phyloP scores from a whole-genome alignment of 2,888 invertebrate species.

The Pediacus dermestoides region DNA sequence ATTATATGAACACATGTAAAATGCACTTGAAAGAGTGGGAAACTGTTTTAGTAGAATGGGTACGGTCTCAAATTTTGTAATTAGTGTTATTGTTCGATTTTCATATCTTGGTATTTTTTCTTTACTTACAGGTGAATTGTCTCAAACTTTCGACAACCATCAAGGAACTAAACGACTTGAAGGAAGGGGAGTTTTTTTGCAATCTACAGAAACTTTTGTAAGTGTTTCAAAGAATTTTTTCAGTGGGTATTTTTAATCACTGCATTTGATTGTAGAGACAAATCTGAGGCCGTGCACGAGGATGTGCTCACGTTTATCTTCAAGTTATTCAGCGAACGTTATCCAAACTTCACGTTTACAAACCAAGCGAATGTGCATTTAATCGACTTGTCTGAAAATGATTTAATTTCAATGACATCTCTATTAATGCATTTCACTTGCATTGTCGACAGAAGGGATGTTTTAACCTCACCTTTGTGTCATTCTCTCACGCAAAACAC shows the following conservation, averaged over 20 bases:
- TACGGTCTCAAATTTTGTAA: constrained; percentile 21
- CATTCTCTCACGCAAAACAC: constrained; percentile 33
- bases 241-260: constrained; percentile 4
- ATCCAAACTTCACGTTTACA: constrained; percentile 33
- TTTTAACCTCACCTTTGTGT: constrained; percentile 44
- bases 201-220: constrained; percentile 41
- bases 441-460: constrained; percentile 41
- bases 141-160: constrained; percentile 38
- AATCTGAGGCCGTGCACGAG: constrained; percentile 23
- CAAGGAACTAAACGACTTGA: constrained; percentile 33
- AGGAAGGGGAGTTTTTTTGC: constrained; percentile 40
- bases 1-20: constrained; percentile 5
- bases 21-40: constrained; percentile 35
- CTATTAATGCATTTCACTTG: constrained; percentile 47
- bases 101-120: constrained; percentile 7
- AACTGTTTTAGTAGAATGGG: constrained; percentile 40
- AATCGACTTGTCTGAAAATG: constrained; percentile 28
- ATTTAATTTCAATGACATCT: constrained; percentile 37
- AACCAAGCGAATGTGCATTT: constrained; percentile 31
- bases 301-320: constrained; percentile 34
- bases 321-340: constrained; percentile 31
- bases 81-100: constrained; percentile 3
- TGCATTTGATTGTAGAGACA: constrained; percentile 27
- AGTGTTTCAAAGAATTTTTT: constrained; percentile 24
- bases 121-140: constrained; percentile 42